A percentile compares a stretch with the other conserved stretches of the same genome.
Evolutionary conservation across 2,888 invertebrate genomes (phyloP).

Genomic region (Caenorhabditis wallacei): DNA sequence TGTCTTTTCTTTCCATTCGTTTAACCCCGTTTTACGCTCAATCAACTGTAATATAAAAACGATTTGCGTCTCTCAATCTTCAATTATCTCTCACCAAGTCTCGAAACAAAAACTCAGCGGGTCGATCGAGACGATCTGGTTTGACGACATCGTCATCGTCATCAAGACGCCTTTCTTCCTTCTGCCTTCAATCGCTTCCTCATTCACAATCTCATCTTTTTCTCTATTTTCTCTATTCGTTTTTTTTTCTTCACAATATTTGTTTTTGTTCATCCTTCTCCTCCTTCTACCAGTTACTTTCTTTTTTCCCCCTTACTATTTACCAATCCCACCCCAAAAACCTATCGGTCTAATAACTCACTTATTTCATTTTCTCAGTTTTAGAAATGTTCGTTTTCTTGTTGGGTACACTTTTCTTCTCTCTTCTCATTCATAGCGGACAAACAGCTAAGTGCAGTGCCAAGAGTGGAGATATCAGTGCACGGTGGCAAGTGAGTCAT

Average conservation of each 20-base stretch:
- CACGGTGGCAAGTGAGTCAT: slow-evolving; percentile 69
- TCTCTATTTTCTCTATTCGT: slow-evolving; percentile 27
- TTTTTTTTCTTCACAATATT: slow-evolving; percentile 37
- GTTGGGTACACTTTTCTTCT: slow-evolving; percentile 39
- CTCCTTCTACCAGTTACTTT: slow-evolving; percentile 23
- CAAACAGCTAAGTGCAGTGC: slow-evolving; percentile 65
- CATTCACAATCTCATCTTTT: slow-evolving; percentile 28
- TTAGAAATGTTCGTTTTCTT: slow-evolving; percentile 49
- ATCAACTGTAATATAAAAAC: slow-evolving; percentile 34
- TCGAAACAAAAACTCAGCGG: slow-evolving; percentile 53
- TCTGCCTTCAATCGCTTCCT: slow-evolving; percentile 38
- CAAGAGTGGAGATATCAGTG: slow-evolving; percentile 64
- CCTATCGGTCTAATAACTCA: slow-evolving; percentile 15
- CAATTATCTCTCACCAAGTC: slow-evolving; percentile 12
- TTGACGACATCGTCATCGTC: slow-evolving; percentile 34
- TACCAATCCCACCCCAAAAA: slow-evolving; percentile 29
- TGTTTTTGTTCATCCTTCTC: slow-evolving; percentile 40
- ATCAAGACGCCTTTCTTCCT: slow-evolving; percentile 49
- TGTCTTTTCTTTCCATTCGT: slow-evolving; percentile 6
- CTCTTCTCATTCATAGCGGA: slow-evolving; percentile 12
- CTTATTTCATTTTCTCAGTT: slow-evolving; percentile 25
- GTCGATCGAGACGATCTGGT: slow-evolving; percentile 48
- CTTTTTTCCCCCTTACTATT: slow-evolving; percentile 22
- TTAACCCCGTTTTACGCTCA: not conserved
- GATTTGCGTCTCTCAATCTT: slow-evolving; percentile 30